Evolutionary conservation across 2,888 invertebrate species (phyloP), one percentile per base, ranked within the genome.

Genomic region (Acrocyrtus sp.): DNA sequence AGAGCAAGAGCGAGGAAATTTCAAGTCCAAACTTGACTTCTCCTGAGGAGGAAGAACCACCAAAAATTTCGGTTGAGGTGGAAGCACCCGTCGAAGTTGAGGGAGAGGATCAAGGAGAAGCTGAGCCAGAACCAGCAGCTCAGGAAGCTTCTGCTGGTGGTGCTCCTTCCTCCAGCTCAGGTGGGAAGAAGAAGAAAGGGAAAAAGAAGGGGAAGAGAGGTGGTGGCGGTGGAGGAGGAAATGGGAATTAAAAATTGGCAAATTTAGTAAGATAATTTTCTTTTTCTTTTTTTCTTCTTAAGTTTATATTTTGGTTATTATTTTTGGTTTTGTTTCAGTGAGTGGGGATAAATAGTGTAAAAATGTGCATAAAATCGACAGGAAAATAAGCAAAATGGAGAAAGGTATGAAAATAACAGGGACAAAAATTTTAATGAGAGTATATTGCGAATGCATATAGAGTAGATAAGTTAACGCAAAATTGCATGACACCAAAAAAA

Each of bases 121-220:
- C 85, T 82, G 85, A 86, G 6, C 86, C 86, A 83, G 86, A 86
- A 27, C 86, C 86, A 82, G 86, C 86, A 24, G 86, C 85, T 41
- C 85, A 86, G 74, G 86, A 84, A 76, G 85, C 86, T 85, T 85
- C 85, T 6, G 84, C 86, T n/a, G n/a, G n/a, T 76, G 82, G 60
- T 47, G 45, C 85, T 15, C 85, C 86, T 6, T 85, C 85, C 21
- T 84, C 86, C 85, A n/a, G n/a, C n/a, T n/a, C n/a, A n/a, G n/a
- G n/a, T n/a, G 86, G 76, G 85, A 85, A 77, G 85, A 86, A 78
- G 86, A 86, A 34, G 87, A 88, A 81, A 86, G 85, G 76, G 86
- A 87, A 82, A 81, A 86, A 60, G 86, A 87, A 84, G 84, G 85
- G 21, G 82, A 85, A 72, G 85, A 86, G 80, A 82, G 82, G 54